A percentile compares a stretch with the other conserved stretches of the same genome.
phyloP scores from a whole-genome alignment of 2,113 vertebrate species.

The Aramus guarauna region DNA sequence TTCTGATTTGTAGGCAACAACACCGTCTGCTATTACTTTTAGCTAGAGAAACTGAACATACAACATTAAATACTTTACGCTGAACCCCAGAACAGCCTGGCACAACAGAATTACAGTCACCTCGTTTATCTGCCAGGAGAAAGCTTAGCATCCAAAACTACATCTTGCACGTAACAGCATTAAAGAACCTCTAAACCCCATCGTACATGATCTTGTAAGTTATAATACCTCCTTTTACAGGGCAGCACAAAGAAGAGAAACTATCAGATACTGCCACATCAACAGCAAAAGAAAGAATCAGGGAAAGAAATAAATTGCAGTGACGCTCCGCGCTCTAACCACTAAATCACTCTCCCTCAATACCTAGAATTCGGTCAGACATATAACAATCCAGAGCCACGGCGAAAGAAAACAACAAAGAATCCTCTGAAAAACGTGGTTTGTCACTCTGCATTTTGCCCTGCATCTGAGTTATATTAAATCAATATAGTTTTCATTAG shows the following conservation, averaged over 20 bases:
- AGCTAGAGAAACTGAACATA: neutral
- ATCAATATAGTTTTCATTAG: neutral
- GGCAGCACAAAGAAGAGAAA: neutral
- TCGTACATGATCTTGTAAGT: neutral
- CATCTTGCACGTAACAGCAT: neutral
- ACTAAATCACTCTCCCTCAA: neutral
- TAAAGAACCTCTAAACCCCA: neutral
- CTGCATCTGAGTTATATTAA: slow-evolving; percentile 10
- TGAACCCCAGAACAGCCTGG: neutral
- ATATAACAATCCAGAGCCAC: neutral
- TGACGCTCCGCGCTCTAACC: neutral
- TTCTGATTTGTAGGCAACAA: neutral
- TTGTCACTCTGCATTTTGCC: neutral
- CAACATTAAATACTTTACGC: neutral
- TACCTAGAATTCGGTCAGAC: neutral
- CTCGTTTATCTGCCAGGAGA: neutral
- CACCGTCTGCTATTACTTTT: neutral
- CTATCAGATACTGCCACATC: neutral
- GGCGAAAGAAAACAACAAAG: neutral
- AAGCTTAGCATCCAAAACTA: neutral
- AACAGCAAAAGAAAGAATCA: neutral
- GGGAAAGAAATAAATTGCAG: neutral
- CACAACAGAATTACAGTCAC: neutral
- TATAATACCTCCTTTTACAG: neutral
- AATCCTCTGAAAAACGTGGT: neutral